Conservation (phyloP, 2,113 vertebrate genomes). For the Ctenodactylus gundi region DNA sequence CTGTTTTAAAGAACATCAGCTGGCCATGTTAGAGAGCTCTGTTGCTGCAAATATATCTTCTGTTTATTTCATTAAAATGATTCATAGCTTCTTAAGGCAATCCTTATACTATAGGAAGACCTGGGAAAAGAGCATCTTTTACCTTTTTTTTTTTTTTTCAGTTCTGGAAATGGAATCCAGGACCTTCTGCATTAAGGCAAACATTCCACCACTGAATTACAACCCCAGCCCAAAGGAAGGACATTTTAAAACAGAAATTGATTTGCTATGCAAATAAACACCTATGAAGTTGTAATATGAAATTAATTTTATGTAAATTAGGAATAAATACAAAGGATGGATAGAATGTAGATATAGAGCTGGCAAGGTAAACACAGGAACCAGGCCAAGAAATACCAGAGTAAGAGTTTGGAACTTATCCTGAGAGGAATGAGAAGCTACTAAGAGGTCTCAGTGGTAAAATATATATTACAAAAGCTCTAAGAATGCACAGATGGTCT, state of each 20-base stretch:
- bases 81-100: not conserved
- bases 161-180: not conserved
- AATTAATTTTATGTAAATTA: not conserved
- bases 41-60: not conserved
- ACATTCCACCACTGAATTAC: not conserved
- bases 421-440: not conserved
- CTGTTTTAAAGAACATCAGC: not conserved
- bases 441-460: not conserved
- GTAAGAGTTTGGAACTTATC: not conserved
- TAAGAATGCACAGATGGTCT: not conserved
- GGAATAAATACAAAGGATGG: constrained; percentile 8
- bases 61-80: not conserved
- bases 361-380: not conserved
- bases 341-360: not conserved
- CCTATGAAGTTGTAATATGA: not conserved
- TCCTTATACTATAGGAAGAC: not conserved
- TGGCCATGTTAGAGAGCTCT: not conserved
- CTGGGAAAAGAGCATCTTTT: not conserved
- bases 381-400: not conserved
- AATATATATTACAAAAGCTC: not conserved
- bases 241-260: constrained; percentile 8
- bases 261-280: not conserved
- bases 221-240: not conserved
- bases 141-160: not conserved
- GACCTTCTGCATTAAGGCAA: not conserved